Percentiles rank a stretch among this genome's conserved stretches.
Conservation (phyloP, 2,888 invertebrate genomes). For the Allygus modestus region DNA sequence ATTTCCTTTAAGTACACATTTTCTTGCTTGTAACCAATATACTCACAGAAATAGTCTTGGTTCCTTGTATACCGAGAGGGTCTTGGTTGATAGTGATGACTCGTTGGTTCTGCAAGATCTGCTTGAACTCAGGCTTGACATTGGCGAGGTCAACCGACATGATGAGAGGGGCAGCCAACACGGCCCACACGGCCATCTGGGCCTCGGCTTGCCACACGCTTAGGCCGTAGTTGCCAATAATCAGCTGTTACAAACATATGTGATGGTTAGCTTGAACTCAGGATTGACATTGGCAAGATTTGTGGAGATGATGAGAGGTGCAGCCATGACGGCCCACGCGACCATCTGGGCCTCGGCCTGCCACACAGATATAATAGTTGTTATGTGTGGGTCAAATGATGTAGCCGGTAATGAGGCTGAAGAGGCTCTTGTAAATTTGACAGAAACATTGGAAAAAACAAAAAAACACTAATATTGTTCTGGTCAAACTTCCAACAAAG, state of each 20-base stretch:
- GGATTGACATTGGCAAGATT: constrained; percentile 79
- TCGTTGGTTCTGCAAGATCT: constrained; percentile 79
- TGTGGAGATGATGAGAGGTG: constrained; percentile 83
- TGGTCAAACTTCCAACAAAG: not conserved
- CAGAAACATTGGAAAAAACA: constrained; percentile 10
- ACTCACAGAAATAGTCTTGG: constrained; percentile 72
- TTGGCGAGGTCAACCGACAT: constrained; percentile 81
- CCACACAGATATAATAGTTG: not conserved
- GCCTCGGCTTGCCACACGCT: constrained; percentile 80
- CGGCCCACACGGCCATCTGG: constrained; percentile 85
- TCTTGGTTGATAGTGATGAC: constrained; percentile 83
- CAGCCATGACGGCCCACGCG: constrained; percentile 83
- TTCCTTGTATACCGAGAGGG: constrained; percentile 80
- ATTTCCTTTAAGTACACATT: no score
- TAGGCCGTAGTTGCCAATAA: constrained; percentile 73
- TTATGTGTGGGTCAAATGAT: constrained; percentile 17
- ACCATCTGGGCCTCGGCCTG: constrained; percentile 84
- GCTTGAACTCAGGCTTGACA: constrained; percentile 78
- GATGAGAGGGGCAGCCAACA: constrained; percentile 83
- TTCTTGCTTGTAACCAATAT: no score
- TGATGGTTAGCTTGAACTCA: constrained; percentile 74
- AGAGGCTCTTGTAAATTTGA: not conserved
- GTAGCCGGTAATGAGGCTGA: constrained; percentile 11
- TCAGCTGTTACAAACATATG: not conserved
- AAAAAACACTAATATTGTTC: not conserved